Percentiles rank a stretch among this genome's conserved stretches.
Conservation (phyloP, 2,797 vertebrate species). For the Coccyzus lansbergi region DNA sequence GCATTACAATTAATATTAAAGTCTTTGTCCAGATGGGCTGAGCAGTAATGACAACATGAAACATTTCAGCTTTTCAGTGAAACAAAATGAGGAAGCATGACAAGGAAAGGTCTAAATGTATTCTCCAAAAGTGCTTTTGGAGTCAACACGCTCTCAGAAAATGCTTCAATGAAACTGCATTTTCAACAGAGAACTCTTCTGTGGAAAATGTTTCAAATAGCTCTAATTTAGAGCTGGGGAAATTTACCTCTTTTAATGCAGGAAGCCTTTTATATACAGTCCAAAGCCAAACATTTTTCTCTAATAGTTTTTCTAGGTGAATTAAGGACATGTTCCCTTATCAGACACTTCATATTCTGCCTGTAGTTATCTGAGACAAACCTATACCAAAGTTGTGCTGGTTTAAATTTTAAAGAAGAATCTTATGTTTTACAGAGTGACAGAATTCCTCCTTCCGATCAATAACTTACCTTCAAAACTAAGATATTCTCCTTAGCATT, state of each 20-base stretch:
- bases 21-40: not conserved
- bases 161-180: slow-evolving; percentile 62
- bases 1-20: not conserved
- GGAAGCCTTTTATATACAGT: slow-evolving; percentile 57
- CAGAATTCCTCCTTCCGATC: not conserved
- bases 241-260: slow-evolving; percentile 59
- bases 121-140: slow-evolving; percentile 43
- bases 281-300: slow-evolving; percentile 53
- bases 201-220: slow-evolving; percentile 65
- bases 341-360: not conserved
- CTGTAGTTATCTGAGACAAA: slow-evolving; percentile 11
- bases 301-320: slow-evolving; percentile 62
- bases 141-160: slow-evolving; percentile 59
- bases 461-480: not conserved
- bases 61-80: slow-evolving; percentile 10
- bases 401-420: slow-evolving; percentile 1
- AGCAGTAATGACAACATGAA: slow-evolving; percentile 6
- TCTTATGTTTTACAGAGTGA: not conserved
- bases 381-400: not conserved
- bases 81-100: not conserved
- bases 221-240: slow-evolving; percentile 59
- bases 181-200: slow-evolving; percentile 67
- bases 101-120: no score
- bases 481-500: not conserved
- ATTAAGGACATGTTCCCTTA: slow-evolving; percentile 33